These are phyloP conservation scores for Dynastes tityus DNA, from an alignment of 2,888 invertebrate genomes.

Conservation along the genomic window DNA sequence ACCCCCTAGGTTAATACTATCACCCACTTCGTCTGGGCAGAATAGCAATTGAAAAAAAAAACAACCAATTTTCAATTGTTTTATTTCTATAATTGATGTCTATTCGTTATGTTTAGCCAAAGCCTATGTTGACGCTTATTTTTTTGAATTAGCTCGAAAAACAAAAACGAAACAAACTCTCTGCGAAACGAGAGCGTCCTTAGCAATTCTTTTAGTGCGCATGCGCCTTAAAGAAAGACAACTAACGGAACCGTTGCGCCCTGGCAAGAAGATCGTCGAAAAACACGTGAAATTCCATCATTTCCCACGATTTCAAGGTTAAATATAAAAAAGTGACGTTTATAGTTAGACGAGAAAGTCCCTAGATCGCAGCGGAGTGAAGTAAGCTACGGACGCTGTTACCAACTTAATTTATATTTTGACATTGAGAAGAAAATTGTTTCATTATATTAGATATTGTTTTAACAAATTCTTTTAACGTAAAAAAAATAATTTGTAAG, in stretches of 20 bases:
- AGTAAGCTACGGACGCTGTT: background rate
- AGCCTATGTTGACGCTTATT: too few relatives aligned
- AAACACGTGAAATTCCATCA: background rate
- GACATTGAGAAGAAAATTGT: background rate
- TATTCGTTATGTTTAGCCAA: background rate
- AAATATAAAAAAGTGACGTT: background rate
- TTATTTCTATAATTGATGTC: slow-evolving; percentile 37
- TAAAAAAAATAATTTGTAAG: too few relatives aligned
- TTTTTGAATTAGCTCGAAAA: slow-evolving; percentile 41
- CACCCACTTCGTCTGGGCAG: slow-evolving; percentile 52
- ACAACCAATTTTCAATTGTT: slow-evolving; percentile 10
- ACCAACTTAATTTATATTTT: slow-evolving; percentile 2
- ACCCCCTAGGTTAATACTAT: slow-evolving; percentile 49
- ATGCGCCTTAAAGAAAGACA: slow-evolving; percentile 27
- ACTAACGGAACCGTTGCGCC: too few relatives aligned
- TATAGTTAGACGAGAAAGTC: slow-evolving; percentile 16
- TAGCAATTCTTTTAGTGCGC: slow-evolving; percentile 54
- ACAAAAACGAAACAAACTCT: slow-evolving; percentile 52
- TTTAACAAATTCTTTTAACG: background rate
- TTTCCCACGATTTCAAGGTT: background rate
- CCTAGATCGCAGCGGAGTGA: background rate
- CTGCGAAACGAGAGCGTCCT: slow-evolving; percentile 55
- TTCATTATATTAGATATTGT: background rate
- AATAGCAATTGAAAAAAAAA: slow-evolving; percentile 39
- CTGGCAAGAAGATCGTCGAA: too few relatives aligned